Percentiles rank a stretch among this genome's conserved stretches.
Evolutionary conservation across 2,113 vertebrate genomes (phyloP).

Genomic region (Solenodon paradoxus): DNA sequence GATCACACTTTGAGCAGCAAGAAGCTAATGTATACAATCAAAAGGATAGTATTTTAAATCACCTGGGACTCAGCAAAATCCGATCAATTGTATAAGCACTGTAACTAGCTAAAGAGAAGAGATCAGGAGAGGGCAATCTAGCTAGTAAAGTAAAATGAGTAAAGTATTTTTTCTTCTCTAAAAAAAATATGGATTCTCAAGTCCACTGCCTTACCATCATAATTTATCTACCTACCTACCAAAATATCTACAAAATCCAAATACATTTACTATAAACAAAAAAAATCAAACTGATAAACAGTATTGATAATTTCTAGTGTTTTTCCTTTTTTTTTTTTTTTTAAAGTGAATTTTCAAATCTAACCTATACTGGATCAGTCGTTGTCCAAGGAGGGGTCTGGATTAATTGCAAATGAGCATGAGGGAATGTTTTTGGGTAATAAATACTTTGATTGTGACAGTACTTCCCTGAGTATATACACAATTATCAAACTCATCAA

Average conservation of each 20-base stretch:
- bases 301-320: neutral
- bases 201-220: neutral
- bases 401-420: neutral
- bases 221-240: neutral
- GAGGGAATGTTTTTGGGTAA: neutral
- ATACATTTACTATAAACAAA: neutral
- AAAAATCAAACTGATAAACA: neutral
- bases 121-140: neutral
- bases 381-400: neutral
- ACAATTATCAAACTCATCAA: neutral
- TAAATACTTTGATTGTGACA: neutral
- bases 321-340: neutral
- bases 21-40: neutral
- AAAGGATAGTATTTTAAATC: constrained; percentile 21
- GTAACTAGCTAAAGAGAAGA: neutral
- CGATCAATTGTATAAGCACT: neutral
- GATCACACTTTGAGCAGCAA: neutral
- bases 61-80: neutral
- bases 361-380: neutral
- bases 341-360: constrained; percentile 1
- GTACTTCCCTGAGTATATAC: neutral
- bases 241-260: neutral
- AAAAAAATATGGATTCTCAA: neutral
- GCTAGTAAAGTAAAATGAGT: neutral
- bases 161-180: neutral